These are phyloP conservation scores for Saccopteryx bilineata DNA, from an alignment of 2,113 vertebrate genomes.

Conservation along the genomic window DNA sequence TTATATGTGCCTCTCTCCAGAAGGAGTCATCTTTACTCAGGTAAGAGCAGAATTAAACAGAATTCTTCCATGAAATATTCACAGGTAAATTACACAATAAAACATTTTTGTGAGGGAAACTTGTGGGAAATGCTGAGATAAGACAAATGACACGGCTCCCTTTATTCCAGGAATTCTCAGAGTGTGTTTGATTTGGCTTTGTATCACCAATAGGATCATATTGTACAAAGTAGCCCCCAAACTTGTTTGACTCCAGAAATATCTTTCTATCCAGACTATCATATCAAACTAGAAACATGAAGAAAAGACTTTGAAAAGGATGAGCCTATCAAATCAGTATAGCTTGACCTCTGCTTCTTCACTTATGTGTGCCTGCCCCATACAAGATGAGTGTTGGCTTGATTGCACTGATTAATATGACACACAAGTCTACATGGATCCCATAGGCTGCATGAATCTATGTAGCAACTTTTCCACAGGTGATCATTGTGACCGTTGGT, in stretches of 20 bases:
- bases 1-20: neutral
- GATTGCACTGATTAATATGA: neutral
- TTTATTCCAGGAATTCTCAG: neutral
- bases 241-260: slow-evolving; percentile 9
- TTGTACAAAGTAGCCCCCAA: neutral
- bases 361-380: neutral
- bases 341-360: neutral
- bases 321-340: neutral
- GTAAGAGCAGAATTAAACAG: neutral
- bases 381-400: neutral
- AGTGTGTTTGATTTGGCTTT: neutral
- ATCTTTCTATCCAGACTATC: neutral
- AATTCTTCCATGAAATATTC: neutral
- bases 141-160: neutral
- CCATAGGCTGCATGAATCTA: neutral
- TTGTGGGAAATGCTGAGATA: slow-evolving; percentile 39
- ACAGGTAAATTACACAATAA: neutral
- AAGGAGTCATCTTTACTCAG: neutral
- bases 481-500: neutral
- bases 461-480: neutral
- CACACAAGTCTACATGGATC: neutral
- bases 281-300: neutral
- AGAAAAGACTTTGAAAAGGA: neutral
- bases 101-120: slow-evolving; percentile 8
- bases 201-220: neutral